phyloP scores from a whole-genome alignment of 2,888 invertebrate species.

The Drosophila eohydei region DNA sequence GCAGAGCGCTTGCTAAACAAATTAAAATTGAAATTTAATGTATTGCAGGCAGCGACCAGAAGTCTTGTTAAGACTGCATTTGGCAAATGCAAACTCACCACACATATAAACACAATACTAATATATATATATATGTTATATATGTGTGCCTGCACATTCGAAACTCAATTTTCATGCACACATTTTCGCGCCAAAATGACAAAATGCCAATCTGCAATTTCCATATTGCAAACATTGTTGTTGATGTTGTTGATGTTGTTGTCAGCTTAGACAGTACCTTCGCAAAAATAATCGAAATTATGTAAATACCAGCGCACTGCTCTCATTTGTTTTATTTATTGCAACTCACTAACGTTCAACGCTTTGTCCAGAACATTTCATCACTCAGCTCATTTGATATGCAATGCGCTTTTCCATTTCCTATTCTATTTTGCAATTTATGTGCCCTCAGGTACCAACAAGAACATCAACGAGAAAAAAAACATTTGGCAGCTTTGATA shows the following conservation, averaged over 20 bases:
- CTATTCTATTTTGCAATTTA: slow-evolving; percentile 28
- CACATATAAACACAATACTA: slow-evolving; percentile 14
- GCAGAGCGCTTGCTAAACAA: slow-evolving; percentile 61
- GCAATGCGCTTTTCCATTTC: slow-evolving; percentile 32
- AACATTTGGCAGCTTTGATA: slow-evolving; percentile 12
- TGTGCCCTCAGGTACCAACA: slow-evolving; percentile 30
- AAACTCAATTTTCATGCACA: slow-evolving; percentile 67
- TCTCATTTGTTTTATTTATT: slow-evolving; percentile 58
- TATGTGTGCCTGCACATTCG: slow-evolving; percentile 6
- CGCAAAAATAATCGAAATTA: slow-evolving; percentile 74
- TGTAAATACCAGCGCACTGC: slow-evolving; percentile 60
- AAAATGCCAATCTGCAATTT: slow-evolving; percentile 70
- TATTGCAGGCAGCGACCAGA: slow-evolving; percentile 56
- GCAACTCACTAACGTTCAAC: slow-evolving; percentile 10
- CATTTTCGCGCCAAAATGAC: slow-evolving; percentile 73
- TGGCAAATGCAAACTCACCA: slow-evolving; percentile 64
- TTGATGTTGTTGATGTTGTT: slow-evolving; percentile 1
- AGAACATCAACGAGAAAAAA: neutral
- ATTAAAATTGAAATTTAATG: slow-evolving; percentile 79
- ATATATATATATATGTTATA: neutral
- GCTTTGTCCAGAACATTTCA: slow-evolving; percentile 8
- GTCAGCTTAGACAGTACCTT: slow-evolving; percentile 29
- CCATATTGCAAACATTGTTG: slow-evolving; percentile 59
- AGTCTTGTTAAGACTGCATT: slow-evolving; percentile 70
- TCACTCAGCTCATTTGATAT: slow-evolving; percentile 54